Conservation (phyloP, 2,888 invertebrate genomes). For the Bellardia bayeri region DNA sequence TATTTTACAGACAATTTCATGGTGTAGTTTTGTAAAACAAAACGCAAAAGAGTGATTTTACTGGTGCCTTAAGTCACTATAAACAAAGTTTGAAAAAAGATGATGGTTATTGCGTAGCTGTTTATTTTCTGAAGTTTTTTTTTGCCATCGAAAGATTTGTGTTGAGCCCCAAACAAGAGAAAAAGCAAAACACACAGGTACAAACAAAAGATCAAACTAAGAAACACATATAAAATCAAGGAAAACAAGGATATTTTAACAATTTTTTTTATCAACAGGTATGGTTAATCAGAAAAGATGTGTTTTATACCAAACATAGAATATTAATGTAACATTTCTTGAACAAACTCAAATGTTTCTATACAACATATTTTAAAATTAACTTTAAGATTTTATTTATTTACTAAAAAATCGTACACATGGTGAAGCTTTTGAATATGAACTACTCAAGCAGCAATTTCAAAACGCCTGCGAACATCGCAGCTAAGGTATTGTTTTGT, state of each 20-base stretch:
- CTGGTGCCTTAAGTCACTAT: conserved; percentile 46
- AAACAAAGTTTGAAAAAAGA: conserved; percentile 44
- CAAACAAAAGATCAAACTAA: conserved; percentile 6
- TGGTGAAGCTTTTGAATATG: too few relatives aligned
- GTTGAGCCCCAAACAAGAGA: not conserved
- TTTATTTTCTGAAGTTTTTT: not conserved
- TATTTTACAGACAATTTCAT: conserved; percentile 56
- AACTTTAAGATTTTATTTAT: too few relatives aligned
- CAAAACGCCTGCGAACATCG: too few relatives aligned
- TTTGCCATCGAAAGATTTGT: not conserved
- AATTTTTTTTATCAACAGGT: not conserved
- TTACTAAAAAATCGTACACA: too few relatives aligned
- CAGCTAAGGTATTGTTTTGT: too few relatives aligned
- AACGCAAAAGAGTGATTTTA: conserved; percentile 31
- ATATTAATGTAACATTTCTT: not conserved
- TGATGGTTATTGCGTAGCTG: not conserved
- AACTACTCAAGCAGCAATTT: too few relatives aligned
- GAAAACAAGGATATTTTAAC: not conserved
- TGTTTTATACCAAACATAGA: not conserved
- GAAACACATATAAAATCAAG: not conserved
- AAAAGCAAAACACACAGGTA: not conserved
- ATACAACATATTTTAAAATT: too few relatives aligned
- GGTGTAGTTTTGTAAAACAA: conserved; percentile 33
- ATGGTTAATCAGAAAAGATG: not conserved
- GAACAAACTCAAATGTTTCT: not conserved